Base-by-base conservation (phyloP, 2,113 vertebrate genomes). In the Catharus minimus region DNA sequence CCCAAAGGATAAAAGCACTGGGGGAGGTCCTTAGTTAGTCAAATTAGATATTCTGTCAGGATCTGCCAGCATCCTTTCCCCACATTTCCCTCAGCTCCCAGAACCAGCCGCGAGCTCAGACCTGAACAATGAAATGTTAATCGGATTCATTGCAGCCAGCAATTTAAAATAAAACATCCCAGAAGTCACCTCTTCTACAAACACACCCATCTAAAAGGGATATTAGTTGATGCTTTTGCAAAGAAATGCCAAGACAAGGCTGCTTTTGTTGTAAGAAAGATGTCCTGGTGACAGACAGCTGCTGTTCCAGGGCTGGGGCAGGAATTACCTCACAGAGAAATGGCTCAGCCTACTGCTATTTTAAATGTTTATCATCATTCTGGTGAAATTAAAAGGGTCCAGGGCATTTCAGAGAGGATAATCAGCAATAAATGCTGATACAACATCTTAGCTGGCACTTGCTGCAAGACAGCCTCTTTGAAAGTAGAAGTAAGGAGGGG, bases 101-200 rank as follows among this genome's bases (percentile, higher is more conserved):
- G 75, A 62, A 89, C 77, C 78, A 56, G 66, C 56, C 33, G 20
- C 21, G 5, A 61, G 55, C 66, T 89, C 71, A 71, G 78, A 76
- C 1, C 11, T 4, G 53, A 93, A 88, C 86, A 96, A 94, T 93
- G 81, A 94, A 90, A 91, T 56, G 71, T 86, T 93, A 94, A 97
- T 95, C 67, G 66, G 77, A 93, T 90, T 82, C 90, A 93, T 1
- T 80, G 69, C 77, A 90, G 78, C 27, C 88, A 92, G 76, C 71
- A 58, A 82, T 72, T 87, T 11, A 11, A 88, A 85, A 94, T 62
- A 14, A 1, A 50, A 41, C 30, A 55, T 94, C 94, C 94, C 82
- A 94, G 86, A 94, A 93, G 74, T 91, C 95, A 93, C 86, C 78
- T 91, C 92, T 94, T 92, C 86, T 92, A 87, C 86, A 96, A 96